Percentiles rank a stretch among this genome's conserved stretches.
These are phyloP conservation scores for Schlechtendalia chinensis DNA, from an alignment of 1,140 invertebrate species.

Conservation along the genomic window DNA sequence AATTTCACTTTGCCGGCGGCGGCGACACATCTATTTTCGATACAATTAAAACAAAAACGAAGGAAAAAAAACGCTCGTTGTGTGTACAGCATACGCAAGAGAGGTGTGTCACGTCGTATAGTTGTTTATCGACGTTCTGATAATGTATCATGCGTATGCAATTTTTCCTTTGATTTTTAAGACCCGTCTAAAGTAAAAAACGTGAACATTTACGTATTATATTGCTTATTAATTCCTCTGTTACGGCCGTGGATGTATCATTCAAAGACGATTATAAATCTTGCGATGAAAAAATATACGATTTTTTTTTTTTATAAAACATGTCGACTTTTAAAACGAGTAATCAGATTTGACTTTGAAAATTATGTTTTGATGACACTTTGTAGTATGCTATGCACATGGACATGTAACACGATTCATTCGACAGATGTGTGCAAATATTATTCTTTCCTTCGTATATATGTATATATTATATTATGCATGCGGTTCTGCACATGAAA, in stretches of 20 bases:
- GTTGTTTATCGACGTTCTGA: constrained; percentile 7
- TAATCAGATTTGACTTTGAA: background rate
- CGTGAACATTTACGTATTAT: background rate
- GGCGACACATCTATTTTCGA: constrained; percentile 45
- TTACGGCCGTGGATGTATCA: too few species aligned
- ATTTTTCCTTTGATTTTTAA: background rate
- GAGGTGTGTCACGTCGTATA: background rate
- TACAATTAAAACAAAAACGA: constrained; percentile 45
- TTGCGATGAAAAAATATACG: background rate
- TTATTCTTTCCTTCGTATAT: constrained; percentile 2
- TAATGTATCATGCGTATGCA: background rate
- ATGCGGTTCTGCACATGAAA: background rate
- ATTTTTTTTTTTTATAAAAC: background rate
- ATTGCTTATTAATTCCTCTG: background rate
- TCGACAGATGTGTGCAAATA: background rate
- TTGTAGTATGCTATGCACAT: background rate
- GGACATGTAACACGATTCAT: background rate
- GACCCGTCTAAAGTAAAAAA: background rate
- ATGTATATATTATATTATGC: too few species aligned
- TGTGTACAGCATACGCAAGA: background rate
- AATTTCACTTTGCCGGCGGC: constrained; percentile 34
- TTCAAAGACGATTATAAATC: background rate
- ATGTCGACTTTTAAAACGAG: background rate
- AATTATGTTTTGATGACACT: background rate
- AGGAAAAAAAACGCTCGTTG: background rate